phyloP scores from a whole-genome alignment of 1,140 invertebrate genomes.

The Aphis craccivora region DNA sequence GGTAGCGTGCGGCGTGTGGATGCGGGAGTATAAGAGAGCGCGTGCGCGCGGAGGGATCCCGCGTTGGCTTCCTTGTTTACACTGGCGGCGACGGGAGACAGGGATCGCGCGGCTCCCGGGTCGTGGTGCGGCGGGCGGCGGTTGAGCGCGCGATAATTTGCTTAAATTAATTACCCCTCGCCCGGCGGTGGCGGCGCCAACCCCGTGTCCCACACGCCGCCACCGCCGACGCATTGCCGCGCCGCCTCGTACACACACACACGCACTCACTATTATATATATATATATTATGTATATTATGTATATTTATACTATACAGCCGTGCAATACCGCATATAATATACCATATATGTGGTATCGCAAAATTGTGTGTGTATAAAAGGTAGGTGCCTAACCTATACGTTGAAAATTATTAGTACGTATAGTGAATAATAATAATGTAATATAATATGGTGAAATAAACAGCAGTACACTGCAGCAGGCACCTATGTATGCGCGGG shows the following conservation, averaged over 20 bases:
- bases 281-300: not conserved
- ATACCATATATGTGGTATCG: not conserved
- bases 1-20: not conserved
- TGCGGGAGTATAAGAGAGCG: not conserved
- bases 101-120: not conserved
- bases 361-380: not conserved
- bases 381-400: not conserved
- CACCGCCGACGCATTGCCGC: not conserved
- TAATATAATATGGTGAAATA: not conserved
- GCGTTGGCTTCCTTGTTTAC: slow-evolving; percentile 54
- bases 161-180: slow-evolving; percentile 57
- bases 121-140: not conserved
- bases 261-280: too few relatives aligned
- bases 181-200: slow-evolving; percentile 33
- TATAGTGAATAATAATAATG: too few relatives aligned
- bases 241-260: not conserved
- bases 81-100: slow-evolving; percentile 3
- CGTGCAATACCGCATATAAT: not conserved
- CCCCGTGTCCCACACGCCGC: not conserved
- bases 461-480: too few relatives aligned
- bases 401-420: not conserved
- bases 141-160: slow-evolving; percentile 58
- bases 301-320: not conserved
- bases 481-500: too few relatives aligned
- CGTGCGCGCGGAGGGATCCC: not conserved